Conservation (phyloP, 2,113 vertebrate species). For the Cyrtonyx montezumae region DNA sequence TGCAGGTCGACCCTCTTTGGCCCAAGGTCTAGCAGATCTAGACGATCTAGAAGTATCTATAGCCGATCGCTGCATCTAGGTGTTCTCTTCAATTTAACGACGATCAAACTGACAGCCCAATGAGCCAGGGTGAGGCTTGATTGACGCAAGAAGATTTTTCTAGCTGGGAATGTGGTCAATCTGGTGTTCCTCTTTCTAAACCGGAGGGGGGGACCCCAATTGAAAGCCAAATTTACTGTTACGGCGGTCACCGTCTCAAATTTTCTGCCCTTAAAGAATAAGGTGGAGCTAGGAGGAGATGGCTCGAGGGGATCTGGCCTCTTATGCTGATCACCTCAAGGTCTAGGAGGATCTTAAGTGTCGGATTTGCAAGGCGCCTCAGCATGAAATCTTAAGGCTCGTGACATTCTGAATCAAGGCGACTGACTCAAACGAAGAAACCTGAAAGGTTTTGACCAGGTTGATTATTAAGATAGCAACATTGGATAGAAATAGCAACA, state of each 20-base stretch:
- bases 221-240: constrained; percentile 92
- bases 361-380: constrained; percentile 95
- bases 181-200: constrained; percentile 92
- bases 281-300: constrained; percentile 91
- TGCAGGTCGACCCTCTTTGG: constrained; percentile 96
- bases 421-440: constrained; percentile 95
- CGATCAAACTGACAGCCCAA: constrained; percentile 94
- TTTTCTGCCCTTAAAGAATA: constrained; percentile 90
- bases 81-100: constrained; percentile 94
- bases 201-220: constrained; percentile 87
- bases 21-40: constrained; percentile 94
- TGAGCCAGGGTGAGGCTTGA: constrained; percentile 94
- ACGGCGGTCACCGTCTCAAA: constrained; percentile 88
- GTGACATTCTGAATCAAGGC: constrained; percentile 95
- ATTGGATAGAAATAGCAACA: constrained; percentile 78
- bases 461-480: constrained; percentile 89
- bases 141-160: constrained; percentile 94
- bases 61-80: constrained; percentile 94
- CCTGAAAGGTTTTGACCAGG: constrained; percentile 95
- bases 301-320: constrained; percentile 91
- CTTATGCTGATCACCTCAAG: constrained; percentile 93
- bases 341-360: constrained; percentile 92
- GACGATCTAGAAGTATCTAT: constrained; percentile 95
- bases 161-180: constrained; percentile 91
- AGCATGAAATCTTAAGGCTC: constrained; percentile 93